Evolutionary conservation across 1,140 invertebrate genomes (phyloP).

Genomic region (Formica exsecta): DNA sequence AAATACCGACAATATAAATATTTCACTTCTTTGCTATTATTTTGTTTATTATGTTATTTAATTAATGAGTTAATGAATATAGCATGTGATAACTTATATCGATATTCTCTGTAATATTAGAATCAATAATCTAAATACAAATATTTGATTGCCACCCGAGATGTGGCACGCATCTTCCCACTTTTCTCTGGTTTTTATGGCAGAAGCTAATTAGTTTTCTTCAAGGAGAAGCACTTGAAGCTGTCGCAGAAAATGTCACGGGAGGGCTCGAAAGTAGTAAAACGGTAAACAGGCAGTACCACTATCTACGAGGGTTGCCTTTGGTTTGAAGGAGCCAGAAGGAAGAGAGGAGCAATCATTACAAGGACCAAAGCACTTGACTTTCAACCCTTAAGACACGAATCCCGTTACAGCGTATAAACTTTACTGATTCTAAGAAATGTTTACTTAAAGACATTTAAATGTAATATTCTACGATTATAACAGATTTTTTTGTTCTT

Average conservation of each 20-base stretch:
- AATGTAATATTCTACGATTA: not conserved
- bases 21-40: not conserved
- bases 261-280: conserved; percentile 67
- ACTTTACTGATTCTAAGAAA: not conserved
- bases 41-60: not conserved
- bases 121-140: not conserved
- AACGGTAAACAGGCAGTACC: conserved; percentile 77
- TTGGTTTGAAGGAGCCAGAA: conserved; percentile 9
- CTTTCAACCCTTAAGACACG: conserved; percentile 76
- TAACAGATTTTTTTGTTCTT: not conserved
- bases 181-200: conserved; percentile 27
- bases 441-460: not conserved
- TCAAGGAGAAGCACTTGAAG: conserved; percentile 57
- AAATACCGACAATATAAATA: not conserved
- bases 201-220: conserved; percentile 51
- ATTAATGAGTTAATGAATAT: not conserved
- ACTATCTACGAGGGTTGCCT: conserved; percentile 59
- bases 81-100: not conserved
- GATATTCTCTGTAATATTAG: not conserved
- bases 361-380: conserved; percentile 52
- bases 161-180: conserved; percentile 27
- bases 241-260: conserved; percentile 71
- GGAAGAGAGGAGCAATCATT: conserved; percentile 26
- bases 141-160: conserved; percentile 37
- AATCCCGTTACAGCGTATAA: conserved; percentile 15